Evolutionary conservation across 2,797 vertebrate genomes (phyloP).

Genomic region (Pelochelys cantorii): DNA sequence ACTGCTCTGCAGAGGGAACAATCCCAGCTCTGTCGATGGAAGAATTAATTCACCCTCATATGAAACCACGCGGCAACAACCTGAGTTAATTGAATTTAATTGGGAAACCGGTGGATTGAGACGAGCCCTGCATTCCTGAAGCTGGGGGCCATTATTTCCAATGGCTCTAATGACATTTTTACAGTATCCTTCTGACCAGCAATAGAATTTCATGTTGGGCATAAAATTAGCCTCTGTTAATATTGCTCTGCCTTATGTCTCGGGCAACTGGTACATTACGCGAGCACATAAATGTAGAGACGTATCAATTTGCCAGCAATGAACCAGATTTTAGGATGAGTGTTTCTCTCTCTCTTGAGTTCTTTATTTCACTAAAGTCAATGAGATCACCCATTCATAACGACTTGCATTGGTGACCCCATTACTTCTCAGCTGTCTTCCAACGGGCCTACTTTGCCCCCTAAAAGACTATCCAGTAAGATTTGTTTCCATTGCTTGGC

Average conservation of each 20-base stretch:
- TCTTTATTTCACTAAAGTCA: slow-evolving; percentile 50
- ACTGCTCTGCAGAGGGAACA: neutral
- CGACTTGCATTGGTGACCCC: neutral
- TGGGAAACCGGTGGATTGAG: slow-evolving; percentile 63
- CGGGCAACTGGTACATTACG: slow-evolving; percentile 63
- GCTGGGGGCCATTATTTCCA: slow-evolving; percentile 71
- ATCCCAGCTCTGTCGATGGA: neutral
- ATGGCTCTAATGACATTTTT: slow-evolving; percentile 74
- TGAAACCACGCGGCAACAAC: slow-evolving; percentile 49
- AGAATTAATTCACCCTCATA: slow-evolving; percentile 1
- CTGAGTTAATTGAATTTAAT: slow-evolving; percentile 68
- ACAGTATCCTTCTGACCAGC: slow-evolving; percentile 67
- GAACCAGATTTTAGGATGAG: slow-evolving; percentile 41
- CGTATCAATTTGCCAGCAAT: slow-evolving; percentile 65
- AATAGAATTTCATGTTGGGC: slow-evolving; percentile 62
- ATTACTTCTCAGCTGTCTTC: slow-evolving; percentile 35
- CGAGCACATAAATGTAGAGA: slow-evolving; percentile 53
- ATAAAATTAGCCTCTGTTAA: slow-evolving; percentile 69
- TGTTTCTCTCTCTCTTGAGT: slow-evolving; percentile 53
- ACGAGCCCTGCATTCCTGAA: slow-evolving; percentile 56
- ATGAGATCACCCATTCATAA: slow-evolving; percentile 32
- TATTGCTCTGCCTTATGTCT: slow-evolving; percentile 46
- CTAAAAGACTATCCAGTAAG: slow-evolving; percentile 19
- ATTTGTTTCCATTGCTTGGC: slow-evolving; percentile 8
- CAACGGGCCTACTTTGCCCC: neutral